Conservation (phyloP, 64 coral and sea anemone genomes). For the Montipora sp. region DNA sequence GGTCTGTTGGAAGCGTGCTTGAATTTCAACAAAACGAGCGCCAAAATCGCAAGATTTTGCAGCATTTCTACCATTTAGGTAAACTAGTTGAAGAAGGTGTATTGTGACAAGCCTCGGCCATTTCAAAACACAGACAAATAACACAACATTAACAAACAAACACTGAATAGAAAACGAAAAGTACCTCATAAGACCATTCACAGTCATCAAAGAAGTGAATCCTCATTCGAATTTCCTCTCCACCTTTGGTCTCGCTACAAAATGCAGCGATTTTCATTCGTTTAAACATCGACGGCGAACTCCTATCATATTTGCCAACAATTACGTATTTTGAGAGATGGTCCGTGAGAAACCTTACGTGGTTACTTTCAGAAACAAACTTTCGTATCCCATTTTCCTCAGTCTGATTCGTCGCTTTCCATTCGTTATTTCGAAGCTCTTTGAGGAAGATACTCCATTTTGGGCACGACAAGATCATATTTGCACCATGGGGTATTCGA, state of each 20-base stretch:
- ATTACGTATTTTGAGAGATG: constrained; percentile 49
- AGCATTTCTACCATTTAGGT: too few relatives aligned
- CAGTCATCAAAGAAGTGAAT: constrained; percentile 50
- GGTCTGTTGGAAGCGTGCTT: too few relatives aligned
- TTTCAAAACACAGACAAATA: not conserved
- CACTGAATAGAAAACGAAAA: not conserved
- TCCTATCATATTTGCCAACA: constrained; percentile 29
- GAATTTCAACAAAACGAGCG: too few relatives aligned
- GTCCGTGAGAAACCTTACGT: constrained; percentile 17
- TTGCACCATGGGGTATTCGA: not conserved
- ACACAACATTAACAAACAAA: too few relatives aligned
- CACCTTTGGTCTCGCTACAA: not conserved
- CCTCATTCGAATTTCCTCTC: constrained; percentile 5
- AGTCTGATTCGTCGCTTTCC: not conserved
- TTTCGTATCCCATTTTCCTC: not conserved
- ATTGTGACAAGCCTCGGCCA: too few relatives aligned
- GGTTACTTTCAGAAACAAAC: constrained; percentile 2
- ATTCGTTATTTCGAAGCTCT: not conserved
- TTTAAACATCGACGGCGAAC: constrained; percentile 12
- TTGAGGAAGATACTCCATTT: constrained; percentile 44
- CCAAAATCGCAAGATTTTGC: too few relatives aligned
- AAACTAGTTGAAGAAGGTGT: too few relatives aligned
- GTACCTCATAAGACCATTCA: constrained; percentile 43
- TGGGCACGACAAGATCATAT: not conserved
- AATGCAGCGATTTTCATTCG: constrained; percentile 57